Percentiles rank a stretch among this genome's conserved stretches.
phyloP scores from a whole-genome alignment of 1,140 invertebrate species.

The Caenorhabditis tropicalis region DNA sequence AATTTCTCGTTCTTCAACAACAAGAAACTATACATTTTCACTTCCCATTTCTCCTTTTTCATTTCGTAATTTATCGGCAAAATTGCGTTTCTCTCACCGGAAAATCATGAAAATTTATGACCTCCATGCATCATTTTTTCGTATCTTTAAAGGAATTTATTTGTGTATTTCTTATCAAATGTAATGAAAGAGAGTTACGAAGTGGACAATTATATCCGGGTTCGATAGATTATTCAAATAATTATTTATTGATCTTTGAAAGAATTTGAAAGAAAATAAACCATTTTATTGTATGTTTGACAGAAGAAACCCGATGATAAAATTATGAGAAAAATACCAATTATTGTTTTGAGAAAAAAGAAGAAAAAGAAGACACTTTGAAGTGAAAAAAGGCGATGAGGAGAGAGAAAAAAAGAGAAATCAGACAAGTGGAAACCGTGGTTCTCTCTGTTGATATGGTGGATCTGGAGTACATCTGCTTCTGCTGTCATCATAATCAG shows the following conservation, averaged over 20 bases:
- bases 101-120: conserved; percentile 4
- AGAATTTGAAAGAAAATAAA: too few species aligned
- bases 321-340: background rate
- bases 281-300: conserved; percentile 1
- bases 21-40: background rate
- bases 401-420: background rate
- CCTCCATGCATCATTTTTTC: conserved; percentile 7
- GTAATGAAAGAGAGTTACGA: conserved; percentile 12
- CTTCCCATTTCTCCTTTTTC: background rate
- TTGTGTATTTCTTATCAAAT: conserved; percentile 30
- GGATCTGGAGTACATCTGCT: conserved; percentile 26
- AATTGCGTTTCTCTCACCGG: background rate
- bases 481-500: conserved; percentile 24
- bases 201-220: background rate
- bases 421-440: conserved; percentile 12
- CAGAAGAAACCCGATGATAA: background rate
- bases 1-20: background rate
- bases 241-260: background rate
- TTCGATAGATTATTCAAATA: background rate
- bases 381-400: conserved; percentile 25
- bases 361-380: conserved; percentile 18
- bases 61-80: background rate
- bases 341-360: too few species aligned
- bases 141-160: conserved; percentile 3
- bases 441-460: conserved; percentile 1